Conservation (phyloP, 2,888 invertebrate genomes). For the Hirtodrosophila histrioides region DNA sequence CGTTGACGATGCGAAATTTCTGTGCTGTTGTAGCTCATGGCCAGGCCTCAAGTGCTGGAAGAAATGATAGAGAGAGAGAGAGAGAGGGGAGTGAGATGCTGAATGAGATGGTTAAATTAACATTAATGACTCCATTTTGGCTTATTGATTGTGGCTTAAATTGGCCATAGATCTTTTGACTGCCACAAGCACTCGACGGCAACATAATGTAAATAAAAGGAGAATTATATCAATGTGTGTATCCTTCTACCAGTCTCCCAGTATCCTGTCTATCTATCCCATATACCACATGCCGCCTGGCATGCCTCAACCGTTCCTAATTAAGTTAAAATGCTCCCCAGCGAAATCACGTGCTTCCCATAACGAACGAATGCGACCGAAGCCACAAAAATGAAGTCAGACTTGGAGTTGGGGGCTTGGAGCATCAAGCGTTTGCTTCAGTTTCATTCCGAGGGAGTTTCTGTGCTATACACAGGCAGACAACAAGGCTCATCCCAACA, state of each 20-base stretch:
- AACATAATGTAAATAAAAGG: conserved; percentile 31
- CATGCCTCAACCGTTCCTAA: conserved; percentile 66
- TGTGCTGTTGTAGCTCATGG: conserved; percentile 52
- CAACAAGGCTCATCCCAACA: conserved; percentile 15
- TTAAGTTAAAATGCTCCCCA: conserved; percentile 78
- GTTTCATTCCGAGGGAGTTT: neutral
- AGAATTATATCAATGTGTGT: conserved; percentile 29
- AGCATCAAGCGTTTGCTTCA: conserved; percentile 41
- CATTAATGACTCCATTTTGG: conserved; percentile 59
- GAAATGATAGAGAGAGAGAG: too few relatives aligned
- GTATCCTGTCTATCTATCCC: neutral
- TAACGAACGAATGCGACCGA: conserved; percentile 45
- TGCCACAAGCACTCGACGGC: conserved; percentile 27
- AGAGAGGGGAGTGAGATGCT: conserved; percentile 1
- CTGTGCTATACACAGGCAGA: conserved; percentile 3
- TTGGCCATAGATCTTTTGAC: conserved; percentile 48
- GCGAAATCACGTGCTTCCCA: conserved; percentile 73
- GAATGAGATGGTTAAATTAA: conserved; percentile 52
- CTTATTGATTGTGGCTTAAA: conserved; percentile 66
- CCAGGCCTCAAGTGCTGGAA: conserved; percentile 43
- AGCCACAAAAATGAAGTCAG: conserved; percentile 35
- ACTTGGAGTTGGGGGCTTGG: too few relatives aligned
- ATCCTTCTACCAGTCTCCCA: neutral
- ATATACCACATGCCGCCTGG: conserved; percentile 7
- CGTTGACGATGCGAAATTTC: conserved; percentile 59